phyloP scores from a whole-genome alignment of 2,888 invertebrate genomes.

The Prenolepis imparis region DNA sequence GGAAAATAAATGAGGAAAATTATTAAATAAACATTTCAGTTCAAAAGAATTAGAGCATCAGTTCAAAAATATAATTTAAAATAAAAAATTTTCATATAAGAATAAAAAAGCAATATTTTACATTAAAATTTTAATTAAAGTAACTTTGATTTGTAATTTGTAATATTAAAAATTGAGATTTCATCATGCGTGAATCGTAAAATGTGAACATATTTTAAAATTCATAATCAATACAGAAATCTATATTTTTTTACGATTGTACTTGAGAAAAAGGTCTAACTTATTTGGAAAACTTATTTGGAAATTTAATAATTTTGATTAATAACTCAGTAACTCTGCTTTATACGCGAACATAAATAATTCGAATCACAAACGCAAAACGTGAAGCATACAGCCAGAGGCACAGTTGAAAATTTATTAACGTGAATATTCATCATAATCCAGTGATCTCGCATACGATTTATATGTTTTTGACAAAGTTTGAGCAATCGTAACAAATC shows the following conservation, averaged over 20 bases:
- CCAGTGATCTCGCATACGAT: conserved; percentile 17
- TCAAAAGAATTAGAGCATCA: not conserved
- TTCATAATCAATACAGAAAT: not conserved
- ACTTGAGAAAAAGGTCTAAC: too few species aligned
- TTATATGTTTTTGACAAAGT: conserved; percentile 56
- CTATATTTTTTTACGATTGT: not conserved
- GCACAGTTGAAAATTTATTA: conserved; percentile 51
- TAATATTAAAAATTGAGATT: not conserved
- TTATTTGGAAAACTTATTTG: conserved; percentile 8
- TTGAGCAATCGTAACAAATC: conserved; percentile 40
- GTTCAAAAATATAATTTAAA: not conserved
- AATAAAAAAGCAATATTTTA: not conserved
- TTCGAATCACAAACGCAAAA: conserved; percentile 36
- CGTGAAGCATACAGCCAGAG: not conserved
- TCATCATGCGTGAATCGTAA: not conserved
- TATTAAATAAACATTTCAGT: not conserved
- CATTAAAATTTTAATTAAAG: conserved; percentile 1
- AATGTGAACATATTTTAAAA: not conserved
- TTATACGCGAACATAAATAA: conserved; percentile 1
- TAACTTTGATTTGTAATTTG: not conserved
- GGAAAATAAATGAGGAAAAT: not conserved
- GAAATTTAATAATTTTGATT: conserved; percentile 26
- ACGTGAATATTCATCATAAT: conserved; percentile 49
- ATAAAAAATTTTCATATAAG: not conserved
- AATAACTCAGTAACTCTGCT: conserved; percentile 25